Conservation (phyloP, 2,113 vertebrate species). For the Epinephelus cyanopodus region DNA sequence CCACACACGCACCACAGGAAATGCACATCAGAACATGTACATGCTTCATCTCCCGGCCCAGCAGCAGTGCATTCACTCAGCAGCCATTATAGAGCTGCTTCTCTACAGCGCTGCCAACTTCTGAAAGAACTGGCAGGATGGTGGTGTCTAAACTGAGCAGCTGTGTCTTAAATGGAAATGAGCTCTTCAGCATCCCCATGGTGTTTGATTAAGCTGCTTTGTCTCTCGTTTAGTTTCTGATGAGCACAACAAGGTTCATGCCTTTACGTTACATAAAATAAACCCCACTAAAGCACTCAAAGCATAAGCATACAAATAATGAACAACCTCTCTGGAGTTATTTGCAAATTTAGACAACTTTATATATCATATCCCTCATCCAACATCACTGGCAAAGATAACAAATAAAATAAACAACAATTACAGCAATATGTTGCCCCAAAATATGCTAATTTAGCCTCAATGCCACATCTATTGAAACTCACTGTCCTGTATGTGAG, state of each 20-base stretch:
- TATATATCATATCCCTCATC: neutral
- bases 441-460: neutral
- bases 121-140: conserved; percentile 20
- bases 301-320: neutral
- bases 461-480: neutral
- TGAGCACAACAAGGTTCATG: conserved; percentile 7
- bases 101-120: neutral
- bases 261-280: neutral
- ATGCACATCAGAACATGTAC: neutral
- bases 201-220: conserved; percentile 9
- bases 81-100: neutral
- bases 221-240: conserved; percentile 16
- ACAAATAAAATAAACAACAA: neutral
- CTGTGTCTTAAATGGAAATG: conserved; percentile 45
- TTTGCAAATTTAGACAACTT: too few species aligned
- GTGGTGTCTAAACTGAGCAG: conserved; percentile 24
- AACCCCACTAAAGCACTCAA: too few species aligned
- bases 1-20: neutral
- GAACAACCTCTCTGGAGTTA: neutral
- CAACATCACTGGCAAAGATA: neutral
- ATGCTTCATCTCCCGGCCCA: neutral
- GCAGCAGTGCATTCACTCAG: conserved; percentile 4
- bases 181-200: conserved; percentile 18
- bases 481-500: neutral
- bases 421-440: neutral